These are phyloP conservation scores for Epistrophe grossulariae DNA, from an alignment of 2,888 invertebrate genomes.

Conservation along the genomic window DNA sequence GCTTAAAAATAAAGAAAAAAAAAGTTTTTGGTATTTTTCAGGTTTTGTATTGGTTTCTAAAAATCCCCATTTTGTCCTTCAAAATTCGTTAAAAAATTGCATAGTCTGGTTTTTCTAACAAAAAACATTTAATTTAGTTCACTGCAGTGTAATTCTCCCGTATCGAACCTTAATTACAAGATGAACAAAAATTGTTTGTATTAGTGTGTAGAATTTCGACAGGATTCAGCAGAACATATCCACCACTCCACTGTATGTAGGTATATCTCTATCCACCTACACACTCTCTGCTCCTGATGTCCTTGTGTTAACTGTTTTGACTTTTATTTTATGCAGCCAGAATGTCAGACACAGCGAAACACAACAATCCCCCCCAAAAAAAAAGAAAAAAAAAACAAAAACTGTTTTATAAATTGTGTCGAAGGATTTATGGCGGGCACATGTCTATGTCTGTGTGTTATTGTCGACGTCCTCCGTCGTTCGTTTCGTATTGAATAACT, in stretches of 20 bases:
- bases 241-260: too few relatives aligned
- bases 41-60: too few relatives aligned
- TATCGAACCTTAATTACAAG: not conserved
- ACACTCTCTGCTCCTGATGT: not conserved
- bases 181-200: not conserved
- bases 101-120: too few relatives aligned
- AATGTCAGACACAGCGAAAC: constrained; percentile 53
- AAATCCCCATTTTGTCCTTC: too few relatives aligned
- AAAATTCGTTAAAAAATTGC: too few relatives aligned
- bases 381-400: constrained; percentile 18
- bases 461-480: not conserved
- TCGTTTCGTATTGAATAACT: constrained; percentile 48
- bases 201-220: constrained; percentile 35
- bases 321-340: constrained; percentile 52
- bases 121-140: too few relatives aligned
- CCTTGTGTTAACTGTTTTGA: constrained; percentile 44
- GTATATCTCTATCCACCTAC: not conserved
- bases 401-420: constrained; percentile 60
- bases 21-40: too few relatives aligned
- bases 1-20: too few relatives aligned
- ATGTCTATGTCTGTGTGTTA: constrained; percentile 44
- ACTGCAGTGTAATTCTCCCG: too few relatives aligned
- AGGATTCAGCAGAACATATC: constrained; percentile 33
- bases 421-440: constrained; percentile 68
- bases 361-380: constrained; percentile 12